These are phyloP conservation scores for Gerris lacustris DNA, from an alignment of 2,888 invertebrate genomes.

Conservation along the genomic window DNA sequence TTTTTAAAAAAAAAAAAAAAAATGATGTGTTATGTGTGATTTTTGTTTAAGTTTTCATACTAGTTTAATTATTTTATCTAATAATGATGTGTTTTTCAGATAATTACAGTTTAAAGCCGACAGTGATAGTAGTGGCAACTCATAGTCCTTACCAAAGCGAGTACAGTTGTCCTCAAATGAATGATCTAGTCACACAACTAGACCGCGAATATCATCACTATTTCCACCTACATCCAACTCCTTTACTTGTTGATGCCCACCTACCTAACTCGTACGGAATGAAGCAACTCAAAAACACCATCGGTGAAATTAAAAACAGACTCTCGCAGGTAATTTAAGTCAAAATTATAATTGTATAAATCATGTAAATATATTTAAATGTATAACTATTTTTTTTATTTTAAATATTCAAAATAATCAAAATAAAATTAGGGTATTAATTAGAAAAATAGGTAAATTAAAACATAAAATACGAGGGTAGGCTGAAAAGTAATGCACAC, in stretches of 20 bases:
- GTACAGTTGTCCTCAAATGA: constrained; percentile 33
- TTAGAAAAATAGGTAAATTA: too few relatives aligned
- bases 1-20: too few relatives aligned
- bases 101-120: not conserved
- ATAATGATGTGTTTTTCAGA: constrained; percentile 7
- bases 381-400: too few relatives aligned
- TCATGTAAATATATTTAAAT: too few relatives aligned
- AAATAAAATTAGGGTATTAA: too few relatives aligned
- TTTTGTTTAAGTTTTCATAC: too few relatives aligned
- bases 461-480: too few relatives aligned
- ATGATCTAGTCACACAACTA: constrained; percentile 40
- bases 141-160: not conserved
- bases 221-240: constrained; percentile 45
- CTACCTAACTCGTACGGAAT: constrained; percentile 49
- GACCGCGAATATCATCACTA: constrained; percentile 39
- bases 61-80: too few relatives aligned
- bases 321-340: constrained; percentile 40
- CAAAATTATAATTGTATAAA: too few relatives aligned
- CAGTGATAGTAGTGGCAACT: not conserved
- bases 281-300: constrained; percentile 46
- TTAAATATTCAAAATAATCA: too few relatives aligned
- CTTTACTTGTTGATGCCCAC: constrained; percentile 50
- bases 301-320: constrained; percentile 42
- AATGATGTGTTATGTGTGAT: too few relatives aligned
- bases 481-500: too few relatives aligned